Percentiles rank a stretch among this genome's conserved stretches.
These are phyloP conservation scores for Parotia lawesii DNA, from an alignment of 2,113 vertebrate species.

Conservation along the genomic window DNA sequence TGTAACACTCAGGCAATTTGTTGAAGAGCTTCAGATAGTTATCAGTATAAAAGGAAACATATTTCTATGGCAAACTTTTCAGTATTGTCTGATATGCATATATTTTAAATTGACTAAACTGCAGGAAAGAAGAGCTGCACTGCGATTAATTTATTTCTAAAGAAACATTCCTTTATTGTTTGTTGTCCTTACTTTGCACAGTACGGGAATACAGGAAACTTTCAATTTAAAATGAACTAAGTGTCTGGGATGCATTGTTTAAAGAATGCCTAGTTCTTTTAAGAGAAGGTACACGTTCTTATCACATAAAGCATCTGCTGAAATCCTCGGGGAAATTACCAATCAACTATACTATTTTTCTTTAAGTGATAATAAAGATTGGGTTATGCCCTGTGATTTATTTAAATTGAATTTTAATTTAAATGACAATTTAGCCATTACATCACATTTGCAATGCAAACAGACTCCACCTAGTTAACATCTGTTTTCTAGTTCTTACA, in stretches of 20 bases:
- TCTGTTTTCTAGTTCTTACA: background rate
- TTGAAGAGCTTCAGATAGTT: background rate
- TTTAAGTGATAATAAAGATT: background rate
- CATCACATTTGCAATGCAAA: background rate
- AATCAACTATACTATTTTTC: background rate
- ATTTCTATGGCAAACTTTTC: background rate
- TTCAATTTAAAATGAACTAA: constrained; percentile 30
- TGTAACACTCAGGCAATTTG: background rate
- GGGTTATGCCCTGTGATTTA: background rate
- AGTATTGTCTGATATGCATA: background rate
- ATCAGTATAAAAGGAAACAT: background rate
- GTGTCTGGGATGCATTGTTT: background rate
- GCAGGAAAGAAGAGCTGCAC: background rate
- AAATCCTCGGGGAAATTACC: constrained; percentile 34
- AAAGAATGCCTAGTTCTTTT: background rate
- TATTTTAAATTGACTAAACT: background rate
- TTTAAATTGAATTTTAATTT: constrained; percentile 14
- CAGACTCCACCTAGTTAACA: background rate
- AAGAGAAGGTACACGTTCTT: constrained; percentile 26
- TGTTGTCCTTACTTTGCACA: background rate
- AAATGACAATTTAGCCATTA: background rate
- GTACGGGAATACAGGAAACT: background rate
- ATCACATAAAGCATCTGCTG: background rate
- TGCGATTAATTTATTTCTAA: background rate
- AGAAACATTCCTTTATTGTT: background rate